These are phyloP conservation scores for Typhlomys cinereus DNA, from an alignment of 2,113 vertebrate genomes.

Conservation along the genomic window DNA sequence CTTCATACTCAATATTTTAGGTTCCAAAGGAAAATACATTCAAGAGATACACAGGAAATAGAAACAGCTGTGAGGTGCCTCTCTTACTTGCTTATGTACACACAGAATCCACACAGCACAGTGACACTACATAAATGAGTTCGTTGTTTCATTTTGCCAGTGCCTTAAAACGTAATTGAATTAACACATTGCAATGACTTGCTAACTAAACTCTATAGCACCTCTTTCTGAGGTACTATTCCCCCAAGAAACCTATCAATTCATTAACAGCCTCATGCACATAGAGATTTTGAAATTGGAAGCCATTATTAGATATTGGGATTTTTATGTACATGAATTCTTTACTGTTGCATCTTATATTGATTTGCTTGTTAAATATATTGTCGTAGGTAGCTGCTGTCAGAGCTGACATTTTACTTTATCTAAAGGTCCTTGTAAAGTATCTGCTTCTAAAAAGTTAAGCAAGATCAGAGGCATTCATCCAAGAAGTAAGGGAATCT, in stretches of 20 bases:
- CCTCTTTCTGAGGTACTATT: background rate
- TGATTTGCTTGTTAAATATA: background rate
- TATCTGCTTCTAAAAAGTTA: no score
- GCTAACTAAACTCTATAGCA: background rate
- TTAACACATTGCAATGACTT: background rate
- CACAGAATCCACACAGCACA: background rate
- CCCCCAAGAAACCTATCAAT: background rate
- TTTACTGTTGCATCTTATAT: background rate
- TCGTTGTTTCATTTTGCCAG: background rate
- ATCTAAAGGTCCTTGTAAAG: background rate
- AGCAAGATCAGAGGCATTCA: background rate
- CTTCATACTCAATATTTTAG: background rate
- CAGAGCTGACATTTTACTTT: slow-evolving; percentile 8
- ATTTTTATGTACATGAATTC: background rate
- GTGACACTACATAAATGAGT: background rate
- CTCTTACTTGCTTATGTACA: rapidly evolving
- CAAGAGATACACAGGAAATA: background rate
- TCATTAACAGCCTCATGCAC: background rate
- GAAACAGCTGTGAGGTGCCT: background rate
- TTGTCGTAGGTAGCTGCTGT: background rate
- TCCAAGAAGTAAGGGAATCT: background rate
- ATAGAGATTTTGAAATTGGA: slow-evolving; percentile 3
- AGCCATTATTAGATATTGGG: slow-evolving; percentile 13
- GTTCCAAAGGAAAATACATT: background rate
- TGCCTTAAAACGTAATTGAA: background rate